These are phyloP conservation scores for Emys orbicularis DNA, from an alignment of 2,797 vertebrate species.

Conservation along the genomic window DNA sequence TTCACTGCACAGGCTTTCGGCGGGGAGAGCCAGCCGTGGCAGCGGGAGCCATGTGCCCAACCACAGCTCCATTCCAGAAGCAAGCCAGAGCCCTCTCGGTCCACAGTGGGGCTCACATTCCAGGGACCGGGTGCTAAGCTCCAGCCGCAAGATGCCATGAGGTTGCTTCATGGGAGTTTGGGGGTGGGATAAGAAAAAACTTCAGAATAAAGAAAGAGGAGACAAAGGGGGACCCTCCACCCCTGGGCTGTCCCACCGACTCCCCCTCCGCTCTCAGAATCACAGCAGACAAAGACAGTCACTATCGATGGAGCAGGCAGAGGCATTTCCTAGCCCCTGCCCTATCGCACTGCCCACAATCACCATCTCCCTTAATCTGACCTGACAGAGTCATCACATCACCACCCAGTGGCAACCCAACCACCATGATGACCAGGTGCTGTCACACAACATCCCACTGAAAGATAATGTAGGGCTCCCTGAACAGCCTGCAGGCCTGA, in stretches of 20 bases:
- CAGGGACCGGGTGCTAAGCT: not conserved
- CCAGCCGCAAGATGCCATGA: not conserved
- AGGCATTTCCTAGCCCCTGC: not conserved
- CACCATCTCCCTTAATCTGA: not conserved
- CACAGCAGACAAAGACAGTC: not conserved
- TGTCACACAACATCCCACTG: not conserved
- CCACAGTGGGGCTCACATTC: accelerated
- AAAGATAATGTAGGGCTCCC: not conserved
- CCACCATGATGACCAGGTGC: not conserved
- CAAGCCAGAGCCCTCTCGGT: not conserved
- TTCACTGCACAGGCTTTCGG: not conserved
- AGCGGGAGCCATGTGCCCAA: not conserved
- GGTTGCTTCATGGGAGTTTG: not conserved
- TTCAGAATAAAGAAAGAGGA: not conserved
- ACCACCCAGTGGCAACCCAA: not conserved
- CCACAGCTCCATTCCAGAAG: not conserved
- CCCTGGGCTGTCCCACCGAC: not conserved
- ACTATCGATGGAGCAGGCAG: not conserved
- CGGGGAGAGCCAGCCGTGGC: not conserved
- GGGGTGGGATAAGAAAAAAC: not conserved
- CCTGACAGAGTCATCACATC: not conserved
- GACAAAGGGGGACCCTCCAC: not conserved
- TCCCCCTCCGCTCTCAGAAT: not conserved
- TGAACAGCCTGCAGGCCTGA: not conserved
- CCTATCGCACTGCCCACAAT: not conserved